Percentiles rank a stretch among this genome's conserved stretches.
phyloP scores from a whole-genome alignment of 1,140 invertebrate genomes.

The Eubasilissa regina region DNA sequence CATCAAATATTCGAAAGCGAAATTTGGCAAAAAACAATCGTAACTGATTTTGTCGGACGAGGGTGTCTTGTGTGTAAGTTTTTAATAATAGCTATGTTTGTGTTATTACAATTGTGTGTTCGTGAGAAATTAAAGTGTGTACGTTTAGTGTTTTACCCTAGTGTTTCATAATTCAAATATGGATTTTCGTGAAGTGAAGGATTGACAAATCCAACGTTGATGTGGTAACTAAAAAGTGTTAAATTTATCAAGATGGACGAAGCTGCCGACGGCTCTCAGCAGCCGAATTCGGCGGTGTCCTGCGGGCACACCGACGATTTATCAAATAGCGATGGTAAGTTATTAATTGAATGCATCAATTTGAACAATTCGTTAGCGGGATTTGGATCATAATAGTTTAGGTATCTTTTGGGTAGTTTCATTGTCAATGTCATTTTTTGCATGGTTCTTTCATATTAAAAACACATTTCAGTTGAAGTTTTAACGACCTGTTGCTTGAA shows the following conservation, averaged over 20 bases:
- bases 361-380: conserved; percentile 6
- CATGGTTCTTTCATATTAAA: conserved; percentile 15
- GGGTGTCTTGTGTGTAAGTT: conserved; percentile 21
- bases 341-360: neutral
- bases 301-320: conserved; percentile 34
- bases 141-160: conserved; percentile 40
- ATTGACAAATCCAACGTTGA: conserved; percentile 46
- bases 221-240: conserved; percentile 34
- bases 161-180: conserved; percentile 48
- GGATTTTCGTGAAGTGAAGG: conserved; percentile 42
- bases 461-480: conserved; percentile 22
- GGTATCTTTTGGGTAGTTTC: conserved; percentile 1
- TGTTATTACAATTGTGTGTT: conserved; percentile 35
- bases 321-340: conserved; percentile 45
- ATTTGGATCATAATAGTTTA: neutral
- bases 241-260: conserved; percentile 51
- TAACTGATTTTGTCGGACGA: conserved; percentile 48
- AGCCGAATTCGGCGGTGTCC: conserved; percentile 31
- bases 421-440: conserved; percentile 46
- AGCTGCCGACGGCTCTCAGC: conserved; percentile 43
- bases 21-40: conserved; percentile 46
- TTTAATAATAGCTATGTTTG: conserved; percentile 40
- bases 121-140: conserved; percentile 40
- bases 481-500: conserved; percentile 23
- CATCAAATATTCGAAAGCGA: conserved; percentile 45